These are phyloP conservation scores for Gavia stellata DNA, from an alignment of 2,113 vertebrate species.

Conservation along the genomic window DNA sequence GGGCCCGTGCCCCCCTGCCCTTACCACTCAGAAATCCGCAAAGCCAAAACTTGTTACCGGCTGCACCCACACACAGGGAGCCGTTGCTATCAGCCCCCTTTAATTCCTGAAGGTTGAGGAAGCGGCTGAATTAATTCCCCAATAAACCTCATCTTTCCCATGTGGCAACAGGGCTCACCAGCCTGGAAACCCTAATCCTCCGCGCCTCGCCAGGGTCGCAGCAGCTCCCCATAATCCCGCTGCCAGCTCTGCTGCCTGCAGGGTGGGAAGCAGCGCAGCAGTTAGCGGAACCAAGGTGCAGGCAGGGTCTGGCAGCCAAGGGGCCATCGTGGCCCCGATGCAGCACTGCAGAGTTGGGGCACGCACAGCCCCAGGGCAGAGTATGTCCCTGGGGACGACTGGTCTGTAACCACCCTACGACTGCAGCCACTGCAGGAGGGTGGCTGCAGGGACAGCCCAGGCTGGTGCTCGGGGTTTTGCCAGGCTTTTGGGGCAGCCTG, in stretches of 20 bases:
- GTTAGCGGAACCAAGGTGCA: background rate
- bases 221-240: background rate
- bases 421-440: too few relatives aligned
- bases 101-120: background rate
- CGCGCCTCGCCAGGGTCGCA: background rate
- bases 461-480: background rate
- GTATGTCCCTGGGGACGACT: rapidly evolving
- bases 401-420: background rate
- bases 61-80: background rate
- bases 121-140: constrained; percentile 58
- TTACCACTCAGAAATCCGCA: background rate
- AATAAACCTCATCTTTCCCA: constrained; percentile 40
- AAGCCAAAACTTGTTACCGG: background rate
- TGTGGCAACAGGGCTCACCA: constrained; percentile 38
- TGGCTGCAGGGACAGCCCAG: background rate
- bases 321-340: background rate
- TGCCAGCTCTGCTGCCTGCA: constrained; percentile 18
- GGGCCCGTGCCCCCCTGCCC: background rate
- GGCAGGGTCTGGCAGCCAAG: background rate
- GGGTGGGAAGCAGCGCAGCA: background rate
- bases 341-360: background rate
- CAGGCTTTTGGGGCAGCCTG: background rate
- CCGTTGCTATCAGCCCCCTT: background rate
- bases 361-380: background rate
- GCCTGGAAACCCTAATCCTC: constrained; percentile 74